A percentile compares a stretch with the other conserved stretches of the same genome.
Conservation (phyloP, 2,113 vertebrate species). For the Galemys pyrenaicus region DNA sequence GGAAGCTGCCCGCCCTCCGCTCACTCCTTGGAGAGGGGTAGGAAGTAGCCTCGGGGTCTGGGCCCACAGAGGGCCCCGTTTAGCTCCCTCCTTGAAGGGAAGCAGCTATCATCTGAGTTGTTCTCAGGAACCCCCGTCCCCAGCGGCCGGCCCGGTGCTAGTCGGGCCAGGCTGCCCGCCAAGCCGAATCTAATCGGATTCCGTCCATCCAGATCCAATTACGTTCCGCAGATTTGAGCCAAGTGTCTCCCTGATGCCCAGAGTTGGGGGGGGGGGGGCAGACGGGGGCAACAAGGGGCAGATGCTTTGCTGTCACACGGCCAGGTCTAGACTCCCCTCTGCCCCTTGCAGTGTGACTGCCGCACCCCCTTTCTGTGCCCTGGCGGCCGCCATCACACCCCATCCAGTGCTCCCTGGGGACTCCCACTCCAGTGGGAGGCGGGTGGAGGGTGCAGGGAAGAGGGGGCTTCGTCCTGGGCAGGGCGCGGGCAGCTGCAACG, state of each 20-base stretch:
- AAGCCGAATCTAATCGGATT: conserved; percentile 52
- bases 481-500: too few relatives aligned
- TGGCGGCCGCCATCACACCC: rapidly evolving
- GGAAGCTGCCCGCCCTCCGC: rapidly evolving
- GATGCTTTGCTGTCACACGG: rapidly evolving
- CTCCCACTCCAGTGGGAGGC: too few relatives aligned
- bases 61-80: not conserved
- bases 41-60: rapidly evolving
- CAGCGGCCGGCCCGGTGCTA: not conserved
- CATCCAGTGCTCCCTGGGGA: rapidly evolving
- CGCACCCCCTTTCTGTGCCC: not conserved
- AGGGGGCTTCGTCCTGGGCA: too few relatives aligned
- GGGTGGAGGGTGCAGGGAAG: not conserved
- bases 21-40: not conserved
- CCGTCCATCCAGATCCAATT: conserved; percentile 53
- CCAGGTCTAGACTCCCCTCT: not conserved
- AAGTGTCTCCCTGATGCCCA: conserved; percentile 6
- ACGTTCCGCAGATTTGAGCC: not conserved
- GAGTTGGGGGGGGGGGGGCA: not conserved
- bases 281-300: not conserved
- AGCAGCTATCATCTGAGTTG: not conserved
- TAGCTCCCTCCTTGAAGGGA: not conserved
- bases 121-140: not conserved
- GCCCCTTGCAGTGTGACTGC: not conserved
- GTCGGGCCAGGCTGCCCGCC: conserved; percentile 7